phyloP scores from a whole-genome alignment of 1,140 invertebrate genomes.

The Steinernema khuongi region DNA sequence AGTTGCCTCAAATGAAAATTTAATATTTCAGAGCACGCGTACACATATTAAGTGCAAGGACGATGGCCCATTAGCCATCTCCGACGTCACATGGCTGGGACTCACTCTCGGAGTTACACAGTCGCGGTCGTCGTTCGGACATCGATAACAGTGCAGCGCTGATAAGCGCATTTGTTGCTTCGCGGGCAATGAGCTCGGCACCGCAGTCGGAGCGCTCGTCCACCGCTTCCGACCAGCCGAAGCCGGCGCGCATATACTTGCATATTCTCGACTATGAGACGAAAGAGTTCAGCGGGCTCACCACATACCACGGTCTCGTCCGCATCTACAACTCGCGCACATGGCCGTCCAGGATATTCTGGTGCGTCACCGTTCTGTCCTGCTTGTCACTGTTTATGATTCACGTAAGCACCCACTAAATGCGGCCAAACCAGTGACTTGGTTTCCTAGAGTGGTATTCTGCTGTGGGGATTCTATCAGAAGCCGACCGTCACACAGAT shows the following conservation, averaged over 20 bases:
- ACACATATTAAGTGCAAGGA: too few species aligned
- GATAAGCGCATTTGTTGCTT: not conserved
- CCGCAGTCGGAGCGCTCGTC: not conserved
- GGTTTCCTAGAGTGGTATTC: constrained; percentile 28
- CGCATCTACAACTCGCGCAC: constrained; percentile 38
- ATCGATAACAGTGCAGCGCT: not conserved
- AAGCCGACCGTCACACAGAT: constrained; percentile 34
- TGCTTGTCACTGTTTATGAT: constrained; percentile 38
- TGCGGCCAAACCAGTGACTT: not conserved
- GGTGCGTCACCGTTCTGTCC: constrained; percentile 30
- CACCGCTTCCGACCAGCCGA: constrained; percentile 6
- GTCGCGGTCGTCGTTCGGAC: not conserved
- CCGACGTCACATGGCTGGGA: too few species aligned
- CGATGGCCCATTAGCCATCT: too few species aligned
- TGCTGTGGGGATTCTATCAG: constrained; percentile 28
- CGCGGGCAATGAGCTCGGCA: not conserved
- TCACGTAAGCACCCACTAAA: constrained; percentile 24
- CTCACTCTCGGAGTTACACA: too few species aligned
- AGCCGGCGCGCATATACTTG: constrained; percentile 27
- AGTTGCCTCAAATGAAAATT: too few species aligned
- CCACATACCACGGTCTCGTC: constrained; percentile 37
- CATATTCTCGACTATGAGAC: constrained; percentile 39
- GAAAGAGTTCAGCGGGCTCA: constrained; percentile 31
- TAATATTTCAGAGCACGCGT: too few species aligned
- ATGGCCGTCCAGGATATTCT: constrained; percentile 36